phyloP scores from a whole-genome alignment of 2,888 invertebrate genomes.

The Lasius platythorax region DNA sequence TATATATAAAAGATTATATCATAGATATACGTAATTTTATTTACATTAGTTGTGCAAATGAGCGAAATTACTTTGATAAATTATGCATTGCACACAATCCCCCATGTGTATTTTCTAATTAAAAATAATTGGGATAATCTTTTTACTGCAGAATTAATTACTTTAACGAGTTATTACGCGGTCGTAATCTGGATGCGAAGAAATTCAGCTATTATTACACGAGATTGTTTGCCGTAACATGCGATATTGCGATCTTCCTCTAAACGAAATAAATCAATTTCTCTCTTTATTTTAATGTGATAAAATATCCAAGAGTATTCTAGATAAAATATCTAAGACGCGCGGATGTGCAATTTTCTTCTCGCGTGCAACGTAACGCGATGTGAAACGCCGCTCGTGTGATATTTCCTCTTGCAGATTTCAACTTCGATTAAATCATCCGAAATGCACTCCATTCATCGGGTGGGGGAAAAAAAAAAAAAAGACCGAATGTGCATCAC shows the following conservation, averaged over 20 bases:
- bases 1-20: not conserved
- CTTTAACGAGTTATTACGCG: not conserved
- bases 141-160: constrained; percentile 15
- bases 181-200: not conserved
- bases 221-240: not conserved
- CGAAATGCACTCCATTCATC: not conserved
- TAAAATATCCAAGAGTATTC: not conserved
- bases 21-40: not conserved
- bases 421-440: not conserved
- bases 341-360: not conserved
- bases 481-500: constrained; percentile 7
- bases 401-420: not conserved
- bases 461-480: not conserved
- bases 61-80: constrained; percentile 11
- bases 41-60: not conserved
- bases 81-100: not conserved
- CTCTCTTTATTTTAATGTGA: not conserved
- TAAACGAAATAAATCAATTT: not conserved
- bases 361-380: not conserved
- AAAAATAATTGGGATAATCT: not conserved
- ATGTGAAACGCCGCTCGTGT: not conserved
- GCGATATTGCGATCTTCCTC: not conserved
- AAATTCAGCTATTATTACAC: not conserved
- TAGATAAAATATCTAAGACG: not conserved
- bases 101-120: not conserved